Conservation (phyloP, 2,888 invertebrate species). For the Osmoderma eremita region DNA sequence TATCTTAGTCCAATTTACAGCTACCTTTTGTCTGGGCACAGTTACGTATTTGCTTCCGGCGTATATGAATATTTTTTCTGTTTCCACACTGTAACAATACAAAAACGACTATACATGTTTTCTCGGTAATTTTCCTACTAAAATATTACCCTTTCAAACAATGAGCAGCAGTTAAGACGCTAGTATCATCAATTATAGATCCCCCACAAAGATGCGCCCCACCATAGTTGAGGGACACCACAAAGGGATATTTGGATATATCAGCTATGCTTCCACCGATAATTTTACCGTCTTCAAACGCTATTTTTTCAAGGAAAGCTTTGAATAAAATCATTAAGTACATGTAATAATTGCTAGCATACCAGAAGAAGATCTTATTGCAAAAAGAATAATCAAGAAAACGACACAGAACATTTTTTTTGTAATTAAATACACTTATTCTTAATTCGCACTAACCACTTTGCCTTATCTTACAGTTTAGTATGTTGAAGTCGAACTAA, state of each 20-base stretch:
- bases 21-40: constrained; percentile 66
- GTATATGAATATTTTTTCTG: constrained; percentile 55
- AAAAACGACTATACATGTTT: too few relatives aligned
- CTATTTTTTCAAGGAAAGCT: constrained; percentile 1
- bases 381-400: background rate
- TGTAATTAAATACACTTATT: too few relatives aligned
- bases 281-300: constrained; percentile 56
- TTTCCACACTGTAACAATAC: background rate
- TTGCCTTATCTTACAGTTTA: too few relatives aligned
- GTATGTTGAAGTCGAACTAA: too few relatives aligned
- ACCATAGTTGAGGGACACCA: constrained; percentile 66
- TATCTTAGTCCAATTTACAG: constrained; percentile 62
- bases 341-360: background rate
- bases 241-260: constrained; percentile 68
- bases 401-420: too few relatives aligned
- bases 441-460: too few relatives aligned
- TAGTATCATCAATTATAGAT: constrained; percentile 3
- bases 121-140: too few relatives aligned
- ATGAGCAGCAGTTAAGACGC: constrained; percentile 32
- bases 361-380: background rate
- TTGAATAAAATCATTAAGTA: background rate
- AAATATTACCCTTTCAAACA: constrained; percentile 23
- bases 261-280: constrained; percentile 65
- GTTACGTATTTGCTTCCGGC: constrained; percentile 67
- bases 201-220: constrained; percentile 43